Evolutionary conservation across 2,113 vertebrate genomes (phyloP).

Genomic region (Hippoglossus stenolepis): DNA sequence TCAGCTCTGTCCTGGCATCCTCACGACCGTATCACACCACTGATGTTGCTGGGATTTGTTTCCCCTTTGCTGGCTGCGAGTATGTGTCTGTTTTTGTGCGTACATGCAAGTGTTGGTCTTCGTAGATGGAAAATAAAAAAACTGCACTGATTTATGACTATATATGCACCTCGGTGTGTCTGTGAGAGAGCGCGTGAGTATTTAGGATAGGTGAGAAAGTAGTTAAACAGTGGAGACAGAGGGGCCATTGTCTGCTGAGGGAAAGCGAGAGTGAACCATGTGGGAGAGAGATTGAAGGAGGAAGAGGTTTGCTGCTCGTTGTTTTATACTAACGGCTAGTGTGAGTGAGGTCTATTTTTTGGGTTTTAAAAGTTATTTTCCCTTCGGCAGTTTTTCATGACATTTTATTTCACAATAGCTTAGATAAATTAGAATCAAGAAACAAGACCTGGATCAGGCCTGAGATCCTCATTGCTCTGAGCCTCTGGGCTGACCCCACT

Average conservation of each 20-base stretch:
- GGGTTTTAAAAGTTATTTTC: conserved; percentile 18
- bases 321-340: conserved; percentile 17
- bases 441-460: not conserved
- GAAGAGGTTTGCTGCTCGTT: conserved; percentile 27
- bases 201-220: conserved; percentile 67
- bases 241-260: conserved; percentile 64
- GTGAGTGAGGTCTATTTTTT: conserved; percentile 16
- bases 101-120: conserved; percentile 1
- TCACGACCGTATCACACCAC: conserved; percentile 68
- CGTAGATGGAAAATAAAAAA: conserved; percentile 4
- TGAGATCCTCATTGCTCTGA: not conserved
- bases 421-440: not conserved
- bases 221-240: conserved; percentile 59
- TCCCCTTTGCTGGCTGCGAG: conserved; percentile 25
- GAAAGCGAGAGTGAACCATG: conserved; percentile 51
- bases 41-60: conserved; percentile 31
- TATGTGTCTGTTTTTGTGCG: not conserved
- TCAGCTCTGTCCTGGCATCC: conserved; percentile 68
- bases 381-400: not conserved
- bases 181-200: conserved; percentile 18
- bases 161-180: conserved; percentile 28
- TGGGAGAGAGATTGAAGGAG: conserved; percentile 52
- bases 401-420: conserved; percentile 17
- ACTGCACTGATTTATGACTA: conserved; percentile 15
- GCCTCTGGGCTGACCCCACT: conserved; percentile 36